Evolutionary conservation across 2,113 vertebrate genomes (phyloP), one percentile per base, ranked within the genome.

Genomic region (Sciurus niger): DNA sequence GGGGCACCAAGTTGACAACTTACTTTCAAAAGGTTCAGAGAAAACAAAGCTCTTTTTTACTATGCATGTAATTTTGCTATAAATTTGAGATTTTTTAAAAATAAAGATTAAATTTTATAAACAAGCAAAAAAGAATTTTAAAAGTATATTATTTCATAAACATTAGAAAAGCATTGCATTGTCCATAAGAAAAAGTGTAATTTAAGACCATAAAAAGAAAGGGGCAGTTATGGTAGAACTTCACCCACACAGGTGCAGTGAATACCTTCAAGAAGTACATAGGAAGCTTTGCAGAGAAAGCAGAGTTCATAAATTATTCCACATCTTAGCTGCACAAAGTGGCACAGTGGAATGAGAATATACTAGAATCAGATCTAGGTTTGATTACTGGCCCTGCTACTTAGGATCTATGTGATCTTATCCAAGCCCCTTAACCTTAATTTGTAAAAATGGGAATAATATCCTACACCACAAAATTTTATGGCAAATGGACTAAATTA

Each of bases 171-270:
- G 60, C 32, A 78, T 84, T 86, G 55, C 32, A 70, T 51, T 32
- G 58, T 72, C 51, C 24, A 24, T 60, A 93, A 58, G 34, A 55
- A 51, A 68, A 80, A 79, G 51, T 46, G 10, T 40, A 60, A 25
- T 76, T 65, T 63, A 85, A 55, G 80, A 76, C 18, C 55, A 84
- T 51, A 32, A 53, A 93, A 93, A 67, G 20, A 91, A 83, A 91
- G 25, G 18, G 70, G 25, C 34, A 84, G 25, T 10, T 24, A n/a
- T 28, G 60, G 60, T 10, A 40, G 43, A 84, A 80, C 18, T 65
- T 82, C 10, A 53, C 14, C 46, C 24, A 79, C 48, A 40, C 18
- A 82, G 20, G 51, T 82, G 22, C 51, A 91, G 70, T 67, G 46
- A 90, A 80, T 68, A 51, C 46, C 76, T 90, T 25, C 18, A 34